These are phyloP conservation scores for Ormyrus labotus DNA, from an alignment of 2,888 invertebrate genomes.

Conservation along the genomic window DNA sequence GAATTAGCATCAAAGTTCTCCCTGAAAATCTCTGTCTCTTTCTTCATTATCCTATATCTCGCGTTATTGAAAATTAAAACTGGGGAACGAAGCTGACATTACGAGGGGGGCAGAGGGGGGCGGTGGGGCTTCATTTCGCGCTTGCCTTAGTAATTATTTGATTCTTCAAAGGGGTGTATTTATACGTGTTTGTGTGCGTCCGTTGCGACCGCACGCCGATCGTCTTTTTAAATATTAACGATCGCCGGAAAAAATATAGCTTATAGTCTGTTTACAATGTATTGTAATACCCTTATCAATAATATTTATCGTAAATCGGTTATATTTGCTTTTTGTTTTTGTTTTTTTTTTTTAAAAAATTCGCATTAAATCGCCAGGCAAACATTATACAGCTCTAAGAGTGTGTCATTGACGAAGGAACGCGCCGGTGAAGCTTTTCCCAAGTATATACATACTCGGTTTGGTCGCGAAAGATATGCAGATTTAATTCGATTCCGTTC, in stretches of 20 bases:
- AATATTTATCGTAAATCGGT: conserved; percentile 8
- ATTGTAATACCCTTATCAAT: conserved; percentile 6
- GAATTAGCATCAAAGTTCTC: too few species aligned
- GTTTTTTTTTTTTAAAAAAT: conserved; percentile 6
- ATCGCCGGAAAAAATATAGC: conserved; percentile 34
- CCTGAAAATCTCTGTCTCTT: too few species aligned
- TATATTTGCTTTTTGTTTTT: not conserved
- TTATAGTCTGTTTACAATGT: conserved; percentile 27
- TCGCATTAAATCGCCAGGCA: conserved; percentile 14
- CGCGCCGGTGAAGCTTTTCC: not conserved
- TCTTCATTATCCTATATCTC: too few species aligned
- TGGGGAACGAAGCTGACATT: too few species aligned
- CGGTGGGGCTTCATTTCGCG: not conserved
- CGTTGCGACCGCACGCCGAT: conserved; percentile 46
- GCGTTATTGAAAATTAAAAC: too few species aligned
- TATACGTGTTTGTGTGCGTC: conserved; percentile 34
- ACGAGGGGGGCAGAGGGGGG: too few species aligned
- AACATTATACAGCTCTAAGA: conserved; percentile 16
- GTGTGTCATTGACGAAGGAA: not conserved
- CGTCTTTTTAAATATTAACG: conserved; percentile 10
- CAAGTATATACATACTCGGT: not conserved
- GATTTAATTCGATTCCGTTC: not conserved
- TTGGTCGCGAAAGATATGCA: not conserved
- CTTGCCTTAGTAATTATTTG: not conserved
- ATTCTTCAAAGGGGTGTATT: not conserved